Base-by-base conservation (phyloP, 2,113 vertebrate genomes). In the Genyomyrus donnyi region DNA sequence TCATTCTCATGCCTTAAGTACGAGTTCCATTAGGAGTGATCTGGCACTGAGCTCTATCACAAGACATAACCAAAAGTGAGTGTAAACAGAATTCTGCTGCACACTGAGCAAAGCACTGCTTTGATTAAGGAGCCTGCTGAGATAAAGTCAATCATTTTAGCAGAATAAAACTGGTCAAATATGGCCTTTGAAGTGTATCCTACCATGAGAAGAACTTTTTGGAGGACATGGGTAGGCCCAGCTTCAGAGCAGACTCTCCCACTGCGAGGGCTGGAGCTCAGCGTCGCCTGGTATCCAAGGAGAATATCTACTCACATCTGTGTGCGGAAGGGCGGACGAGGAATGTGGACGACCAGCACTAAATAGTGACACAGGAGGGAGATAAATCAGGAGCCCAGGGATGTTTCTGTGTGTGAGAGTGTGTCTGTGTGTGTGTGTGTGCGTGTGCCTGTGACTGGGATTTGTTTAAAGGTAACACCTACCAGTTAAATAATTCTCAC, bases 91-190 rank as follows among this genome's bases (percentile, higher is more conserved):
- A 13, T 66, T 15, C 24, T 27, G 6, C 13, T 62, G 9, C 31
- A 21, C 53, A 9, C 87, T 35, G 39, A n/a, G 19, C 19, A 70
- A 58, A 27, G 35, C 48, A 19, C 27, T 58, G 17, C 84, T 87
- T 27, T 39, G 24, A 46, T 42, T 24, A 70, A 77, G 31, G n/a
- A 39, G 3, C 15, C 46, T 87, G 66, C 24, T 74, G 42, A 52
- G 27, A 52, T 3, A 27, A 70, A 87, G 46, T 35, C 83, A 74
- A 13, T 87, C 21, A 50, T 24, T 31, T 87, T 87, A 90, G 39
- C 62, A 83, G 90, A 83, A 90, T 77, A 45, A 56, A 87, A 13
- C 50, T 24, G 49, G 15, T 83, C 48, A 83, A 84, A 53, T 80
- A 88, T 46, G 89, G 46, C 39, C n/a, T 35, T 66, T 66, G 1